Evolutionary conservation across 1,140 invertebrate species (phyloP).

Genomic region (Wiebesia pumilae): DNA sequence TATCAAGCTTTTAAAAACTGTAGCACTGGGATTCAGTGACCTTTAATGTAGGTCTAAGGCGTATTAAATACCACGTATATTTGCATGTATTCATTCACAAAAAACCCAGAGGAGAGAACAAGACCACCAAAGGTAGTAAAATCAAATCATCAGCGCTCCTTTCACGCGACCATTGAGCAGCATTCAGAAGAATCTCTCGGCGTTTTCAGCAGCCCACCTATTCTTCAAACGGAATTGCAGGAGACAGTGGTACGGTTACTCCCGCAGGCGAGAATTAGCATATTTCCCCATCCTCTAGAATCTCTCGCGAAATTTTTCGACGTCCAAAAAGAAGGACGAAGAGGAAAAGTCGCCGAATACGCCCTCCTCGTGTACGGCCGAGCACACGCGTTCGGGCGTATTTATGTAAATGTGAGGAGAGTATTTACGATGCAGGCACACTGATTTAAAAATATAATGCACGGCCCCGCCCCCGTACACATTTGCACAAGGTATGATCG

Average conservation of each 20-base stretch:
- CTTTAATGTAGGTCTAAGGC: no score
- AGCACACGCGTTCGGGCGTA: slow-evolving; percentile 1
- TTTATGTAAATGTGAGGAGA: slow-evolving; percentile 37
- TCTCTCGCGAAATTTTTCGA: not conserved
- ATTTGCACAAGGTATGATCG: not conserved
- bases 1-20: no score
- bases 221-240: not conserved
- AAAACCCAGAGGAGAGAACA: no score
- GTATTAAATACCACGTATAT: not conserved
- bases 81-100: not conserved
- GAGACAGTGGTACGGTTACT: no score
- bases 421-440: slow-evolving; percentile 23
- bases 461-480: not conserved
- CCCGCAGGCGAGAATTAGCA: not conserved
- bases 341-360: not conserved
- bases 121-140: not conserved
- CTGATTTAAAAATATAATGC: slow-evolving; percentile 51
- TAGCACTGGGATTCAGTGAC: no score
- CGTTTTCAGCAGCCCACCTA: not conserved
- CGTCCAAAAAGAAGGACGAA: not conserved
- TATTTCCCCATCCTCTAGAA: not conserved
- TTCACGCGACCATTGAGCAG: no score
- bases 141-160: not conserved
- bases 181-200: not conserved
- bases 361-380: not conserved